A percentile compares a stretch with the other conserved stretches of the same genome.
Evolutionary conservation across 1,140 invertebrate genomes (phyloP).

Genomic region (Dendrolimus kikuchii): DNA sequence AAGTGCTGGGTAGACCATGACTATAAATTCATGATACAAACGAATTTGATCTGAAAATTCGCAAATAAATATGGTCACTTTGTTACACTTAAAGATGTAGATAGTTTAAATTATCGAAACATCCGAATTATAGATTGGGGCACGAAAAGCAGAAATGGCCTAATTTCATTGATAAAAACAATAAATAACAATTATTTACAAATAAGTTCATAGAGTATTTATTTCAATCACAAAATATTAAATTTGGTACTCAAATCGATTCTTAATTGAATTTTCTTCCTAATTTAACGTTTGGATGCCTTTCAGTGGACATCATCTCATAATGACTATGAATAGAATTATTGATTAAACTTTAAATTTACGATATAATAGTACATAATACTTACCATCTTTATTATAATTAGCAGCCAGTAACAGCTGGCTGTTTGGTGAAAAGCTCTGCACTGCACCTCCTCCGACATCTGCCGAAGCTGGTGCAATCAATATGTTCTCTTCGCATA

Average conservation of each 20-base stretch:
- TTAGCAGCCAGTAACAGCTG: constrained; percentile 38
- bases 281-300: no score
- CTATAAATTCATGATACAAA: constrained; percentile 54
- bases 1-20: constrained; percentile 51
- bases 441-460: constrained; percentile 23
- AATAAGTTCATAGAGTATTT: no score
- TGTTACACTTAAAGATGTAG: not conserved
- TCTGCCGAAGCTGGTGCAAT: constrained; percentile 19
- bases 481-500: constrained; percentile 40
- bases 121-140: no score
- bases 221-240: no score
- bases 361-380: not conserved
- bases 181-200: no score
- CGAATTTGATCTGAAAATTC: constrained; percentile 42
- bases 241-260: no score
- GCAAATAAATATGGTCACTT: constrained; percentile 1
- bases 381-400: constrained; percentile 36
- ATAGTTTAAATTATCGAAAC: no score
- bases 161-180: no score
- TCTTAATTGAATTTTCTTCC: no score
- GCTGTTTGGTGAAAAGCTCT: constrained; percentile 22
- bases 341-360: not conserved
- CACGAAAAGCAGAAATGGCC: no score
- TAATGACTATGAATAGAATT: not conserved
- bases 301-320: no score